Evolutionary conservation across 2,888 invertebrate genomes (phyloP).

Genomic region (Sympetrum striolatum): DNA sequence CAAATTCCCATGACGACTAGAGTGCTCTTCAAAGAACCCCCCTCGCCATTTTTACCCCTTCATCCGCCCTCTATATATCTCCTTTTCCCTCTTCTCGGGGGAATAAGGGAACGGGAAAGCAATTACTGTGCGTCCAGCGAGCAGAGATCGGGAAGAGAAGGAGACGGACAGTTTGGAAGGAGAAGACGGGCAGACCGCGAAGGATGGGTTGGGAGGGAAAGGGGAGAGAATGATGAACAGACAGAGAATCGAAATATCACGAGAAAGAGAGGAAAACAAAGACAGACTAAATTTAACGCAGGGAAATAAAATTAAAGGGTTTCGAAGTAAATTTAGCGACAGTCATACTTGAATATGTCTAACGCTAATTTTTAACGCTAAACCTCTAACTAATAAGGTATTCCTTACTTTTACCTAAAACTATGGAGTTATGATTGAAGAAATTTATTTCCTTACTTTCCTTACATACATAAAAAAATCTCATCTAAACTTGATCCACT

Average conservation of each 20-base stretch:
- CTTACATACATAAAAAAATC: no score
- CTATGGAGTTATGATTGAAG: no score
- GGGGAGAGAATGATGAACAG: not conserved
- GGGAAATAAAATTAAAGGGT: no score
- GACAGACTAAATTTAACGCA: not conserved
- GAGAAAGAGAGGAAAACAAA: not conserved
- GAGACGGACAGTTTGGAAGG: not conserved
- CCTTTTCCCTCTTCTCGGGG: not conserved
- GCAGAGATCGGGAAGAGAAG: not conserved
- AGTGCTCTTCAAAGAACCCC: not conserved
- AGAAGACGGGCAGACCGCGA: not conserved
- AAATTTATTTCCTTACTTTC: no score
- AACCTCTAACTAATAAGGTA: no score
- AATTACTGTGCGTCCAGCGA: not conserved
- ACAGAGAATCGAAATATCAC: not conserved
- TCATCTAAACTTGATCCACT: no score
- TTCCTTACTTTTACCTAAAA: no score
- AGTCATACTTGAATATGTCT: no score
- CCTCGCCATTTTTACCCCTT: not conserved
- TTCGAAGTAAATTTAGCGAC: no score
- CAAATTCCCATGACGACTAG: not conserved
- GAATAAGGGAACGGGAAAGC: conserved; percentile 7
- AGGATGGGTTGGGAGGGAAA: not conserved
- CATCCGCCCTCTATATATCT: not conserved
- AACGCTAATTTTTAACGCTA: no score